Conservation (phyloP, 2,113 vertebrate genomes). For the Picathartes gymnocephalus region DNA sequence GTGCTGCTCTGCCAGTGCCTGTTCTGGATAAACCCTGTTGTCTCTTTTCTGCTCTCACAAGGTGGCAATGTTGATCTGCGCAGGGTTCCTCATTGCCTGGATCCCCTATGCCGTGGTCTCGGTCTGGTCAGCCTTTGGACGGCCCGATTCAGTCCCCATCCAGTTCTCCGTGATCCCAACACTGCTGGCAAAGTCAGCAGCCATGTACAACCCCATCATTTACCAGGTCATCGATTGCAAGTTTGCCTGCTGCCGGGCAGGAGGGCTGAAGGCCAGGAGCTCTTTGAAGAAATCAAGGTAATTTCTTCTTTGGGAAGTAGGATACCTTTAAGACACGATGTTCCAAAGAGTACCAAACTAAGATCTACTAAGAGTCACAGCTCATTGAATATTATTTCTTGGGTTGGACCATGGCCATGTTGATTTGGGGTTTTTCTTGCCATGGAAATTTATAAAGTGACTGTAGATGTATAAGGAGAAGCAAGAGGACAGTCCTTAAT, state of each 20-base stretch:
- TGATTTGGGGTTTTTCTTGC: neutral
- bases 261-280: conserved; percentile 70
- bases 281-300: conserved; percentile 81
- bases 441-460: neutral
- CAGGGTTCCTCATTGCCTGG: conserved; percentile 94
- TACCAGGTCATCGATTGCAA: conserved; percentile 89
- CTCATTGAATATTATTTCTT: neutral
- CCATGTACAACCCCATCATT: conserved; percentile 97
- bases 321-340: neutral
- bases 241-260: conserved; percentile 68
- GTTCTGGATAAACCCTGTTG: neutral
- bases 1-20: neutral
- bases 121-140: conserved; percentile 89
- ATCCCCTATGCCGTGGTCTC: conserved; percentile 93
- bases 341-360: neutral
- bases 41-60: conserved; percentile 37
- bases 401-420: neutral
- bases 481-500: neutral
- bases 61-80: conserved; percentile 96
- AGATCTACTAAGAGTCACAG: neutral
- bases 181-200: conserved; percentile 90
- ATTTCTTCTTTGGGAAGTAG: neutral
- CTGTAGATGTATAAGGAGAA: neutral
- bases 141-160: conserved; percentile 84
- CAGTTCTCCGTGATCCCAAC: conserved; percentile 88